Conservation (phyloP, 2,113 vertebrate species). For the Ellobius talpinus region DNA sequence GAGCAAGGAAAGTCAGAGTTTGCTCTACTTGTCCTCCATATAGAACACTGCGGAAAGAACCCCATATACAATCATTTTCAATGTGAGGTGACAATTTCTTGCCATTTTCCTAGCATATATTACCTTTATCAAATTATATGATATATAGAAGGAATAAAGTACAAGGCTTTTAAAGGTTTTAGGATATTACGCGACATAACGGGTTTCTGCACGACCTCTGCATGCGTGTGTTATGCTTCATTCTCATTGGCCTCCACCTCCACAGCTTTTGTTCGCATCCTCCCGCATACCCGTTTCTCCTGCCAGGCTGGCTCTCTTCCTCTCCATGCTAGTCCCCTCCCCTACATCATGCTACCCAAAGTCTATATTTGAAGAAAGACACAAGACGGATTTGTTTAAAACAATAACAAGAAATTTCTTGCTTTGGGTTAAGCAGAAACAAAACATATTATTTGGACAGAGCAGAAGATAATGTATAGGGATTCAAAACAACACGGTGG, state of each 20-base stretch:
- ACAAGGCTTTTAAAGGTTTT: neutral
- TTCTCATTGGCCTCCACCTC: neutral
- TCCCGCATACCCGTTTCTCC: no score
- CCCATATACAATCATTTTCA: slow-evolving; percentile 27
- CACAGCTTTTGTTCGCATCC: no score
- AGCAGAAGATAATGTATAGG: neutral
- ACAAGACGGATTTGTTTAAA: slow-evolving; percentile 27
- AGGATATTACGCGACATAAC: neutral
- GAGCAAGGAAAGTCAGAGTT: neutral
- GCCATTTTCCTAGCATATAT: neutral
- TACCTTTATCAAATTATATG: neutral
- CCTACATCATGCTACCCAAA: neutral
- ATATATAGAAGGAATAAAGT: neutral
- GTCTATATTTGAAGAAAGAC: neutral
- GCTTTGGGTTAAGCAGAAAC: neutral
- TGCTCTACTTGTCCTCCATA: neutral
- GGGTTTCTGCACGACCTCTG: neutral
- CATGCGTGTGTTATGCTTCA: neutral
- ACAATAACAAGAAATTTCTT: slow-evolving; percentile 19
- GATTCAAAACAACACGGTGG: neutral
- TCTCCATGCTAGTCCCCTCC: no score
- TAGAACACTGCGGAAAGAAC: neutral
- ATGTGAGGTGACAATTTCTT: neutral
- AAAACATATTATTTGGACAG: neutral
- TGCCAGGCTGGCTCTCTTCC: neutral